Base-by-base conservation (phyloP, 2,797 vertebrate species). In the Pagetopsis macropterus region DNA sequence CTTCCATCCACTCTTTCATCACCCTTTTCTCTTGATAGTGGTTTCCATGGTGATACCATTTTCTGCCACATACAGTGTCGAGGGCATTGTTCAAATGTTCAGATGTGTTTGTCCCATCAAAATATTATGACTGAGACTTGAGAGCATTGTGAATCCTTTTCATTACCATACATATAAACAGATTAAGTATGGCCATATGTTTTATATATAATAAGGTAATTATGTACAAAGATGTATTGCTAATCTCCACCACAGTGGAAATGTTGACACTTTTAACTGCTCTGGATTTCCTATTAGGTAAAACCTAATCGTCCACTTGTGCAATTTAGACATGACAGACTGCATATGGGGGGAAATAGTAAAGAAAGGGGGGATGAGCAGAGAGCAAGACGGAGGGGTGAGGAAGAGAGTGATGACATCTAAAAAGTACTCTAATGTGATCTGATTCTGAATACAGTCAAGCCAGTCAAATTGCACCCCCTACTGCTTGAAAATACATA, bases 31-130 rank as follows among this genome's bases (percentile, higher is more conserved):
- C 81, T 76, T 83, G 78, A 82, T 91, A 87, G 84, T 84, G 70
- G 94, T 94, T 94, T 87, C 93, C 92, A 94, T 94, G 92, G 94
- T 85, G 89, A 94, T 86, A 72, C 76, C 77, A 73, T 91, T 92
- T 87, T 79, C 80, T 77, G 89, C 84, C 89, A 92, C 85, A 88
- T 87, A 84, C 89, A 86, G 86, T 89, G 82, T 80, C 17, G 56
- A 84, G 85, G 81, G 75, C 84, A 82, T 81, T 85, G 82, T 56
- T 77, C 72, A 64, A 44, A 7, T 77, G 61, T 33, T 81, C 57
- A 19, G 56, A 46, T 61, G 69, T 51, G 66, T 82, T 84, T 84
- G 85, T 74, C 76, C 85, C 80, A 63, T 91, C 75, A 81, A 88
- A 82, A 87, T 83, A 87, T 84, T 84, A 74, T 78, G 72, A 51